A percentile compares a stretch with the other conserved stretches of the same genome.
Evolutionary conservation across 2,113 vertebrate species (phyloP).

Genomic region (Bubalus kerabau): DNA sequence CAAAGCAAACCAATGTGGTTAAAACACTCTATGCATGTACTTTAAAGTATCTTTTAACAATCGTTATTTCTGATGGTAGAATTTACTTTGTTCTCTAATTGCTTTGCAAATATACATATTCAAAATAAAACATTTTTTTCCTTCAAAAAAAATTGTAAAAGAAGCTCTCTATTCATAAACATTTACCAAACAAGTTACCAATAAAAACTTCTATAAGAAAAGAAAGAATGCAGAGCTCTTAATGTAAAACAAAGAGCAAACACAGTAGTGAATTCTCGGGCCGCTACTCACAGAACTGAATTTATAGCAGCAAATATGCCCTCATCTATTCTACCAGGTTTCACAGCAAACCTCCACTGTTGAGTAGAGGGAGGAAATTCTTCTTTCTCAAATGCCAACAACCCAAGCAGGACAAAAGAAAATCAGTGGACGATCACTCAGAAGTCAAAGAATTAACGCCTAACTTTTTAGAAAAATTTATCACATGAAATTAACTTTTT

Average conservation of each 20-base stretch:
- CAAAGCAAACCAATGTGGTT: not conserved
- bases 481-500: not conserved
- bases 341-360: not conserved
- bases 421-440: not conserved
- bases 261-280: not conserved
- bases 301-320: not conserved
- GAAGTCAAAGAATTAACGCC: not conserved
- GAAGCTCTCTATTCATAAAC: not conserved
- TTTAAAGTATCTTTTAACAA: not conserved
- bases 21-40: not conserved
- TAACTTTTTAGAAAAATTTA: not conserved
- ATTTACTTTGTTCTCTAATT: not conserved
- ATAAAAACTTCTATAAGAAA: not conserved
- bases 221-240: not conserved
- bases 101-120: not conserved
- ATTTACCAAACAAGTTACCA: not conserved
- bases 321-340: not conserved
- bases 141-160: not conserved
- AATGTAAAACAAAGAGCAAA: not conserved
- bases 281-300: not conserved
- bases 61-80: not conserved
- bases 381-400: not conserved
- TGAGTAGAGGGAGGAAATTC: not conserved
- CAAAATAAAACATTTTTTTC: not conserved
- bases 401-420: not conserved